Evolutionary conservation across 2,797 vertebrate species (phyloP).

Genomic region (Sarcophilus harrisii): DNA sequence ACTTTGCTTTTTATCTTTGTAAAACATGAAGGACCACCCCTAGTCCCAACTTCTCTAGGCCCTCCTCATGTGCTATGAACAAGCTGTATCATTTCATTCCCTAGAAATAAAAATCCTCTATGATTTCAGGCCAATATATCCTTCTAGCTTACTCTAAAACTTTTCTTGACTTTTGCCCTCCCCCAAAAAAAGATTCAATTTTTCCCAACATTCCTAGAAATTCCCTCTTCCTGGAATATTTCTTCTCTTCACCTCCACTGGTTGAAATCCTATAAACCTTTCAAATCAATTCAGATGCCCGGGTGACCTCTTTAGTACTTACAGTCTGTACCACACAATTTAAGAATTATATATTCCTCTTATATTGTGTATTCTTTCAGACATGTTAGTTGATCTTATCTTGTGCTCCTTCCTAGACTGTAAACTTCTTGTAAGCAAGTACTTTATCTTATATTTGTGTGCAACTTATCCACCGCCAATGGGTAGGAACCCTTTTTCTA

Average conservation of each 20-base stretch:
- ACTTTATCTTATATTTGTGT: not conserved
- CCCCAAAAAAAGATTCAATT: not conserved
- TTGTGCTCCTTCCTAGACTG: not conserved
- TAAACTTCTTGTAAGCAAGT: not conserved
- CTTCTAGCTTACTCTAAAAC: not conserved
- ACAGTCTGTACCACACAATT: not conserved
- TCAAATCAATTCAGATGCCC: not conserved
- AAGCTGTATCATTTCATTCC: not conserved
- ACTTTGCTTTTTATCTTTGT: constrained; percentile 37
- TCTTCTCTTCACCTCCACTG: not conserved
- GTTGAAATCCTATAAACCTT: not conserved
- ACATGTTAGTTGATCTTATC: not conserved
- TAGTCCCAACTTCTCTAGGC: not conserved
- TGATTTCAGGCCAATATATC: not conserved
- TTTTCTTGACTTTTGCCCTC: not conserved
- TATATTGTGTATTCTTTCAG: not conserved
- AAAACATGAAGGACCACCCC: not conserved
- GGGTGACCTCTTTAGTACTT: not conserved
- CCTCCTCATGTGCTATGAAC: not conserved
- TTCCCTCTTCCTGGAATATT: not conserved
- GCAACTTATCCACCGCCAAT: not conserved
- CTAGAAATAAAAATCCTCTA: not conserved
- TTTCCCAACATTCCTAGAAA: not conserved
- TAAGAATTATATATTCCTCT: not conserved
- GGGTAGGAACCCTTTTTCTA: not conserved